Evolutionary conservation across 2,797 vertebrate species (phyloP), one percentile per base, ranked within the genome.

Genomic region (Parauchenoglanis punctatus): DNA sequence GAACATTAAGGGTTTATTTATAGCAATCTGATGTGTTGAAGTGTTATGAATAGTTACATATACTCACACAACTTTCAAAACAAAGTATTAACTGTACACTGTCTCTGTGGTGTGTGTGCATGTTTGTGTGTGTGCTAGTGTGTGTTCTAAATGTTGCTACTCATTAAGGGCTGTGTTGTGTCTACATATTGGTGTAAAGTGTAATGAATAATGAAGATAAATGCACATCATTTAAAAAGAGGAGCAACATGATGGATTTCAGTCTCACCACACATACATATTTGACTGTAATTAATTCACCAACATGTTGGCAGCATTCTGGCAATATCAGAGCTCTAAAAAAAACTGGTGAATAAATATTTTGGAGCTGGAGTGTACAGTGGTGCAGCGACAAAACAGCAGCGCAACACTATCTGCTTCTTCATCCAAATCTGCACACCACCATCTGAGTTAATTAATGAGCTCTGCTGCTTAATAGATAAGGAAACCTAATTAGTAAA

Each of bases 401-500:
- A 25, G 54, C 12, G 35, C 61, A 84, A 76, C 59, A 56, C 67
- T 85, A 59, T 81, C 56, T 83, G 54, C 63, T 68, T 68, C 63
- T 52, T 83, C 81, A 46, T 81, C 56, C 83, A 81, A 72, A 84
- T 84, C 78, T 73, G 56, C 78, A 59, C 87, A 63, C 20, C 20
- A 56, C 46, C 68, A 76, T 82, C 77, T 72, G 54, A 85, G 59
- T 23, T 67, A 63, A 75, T 70, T 81, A 88, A 88, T 85, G 83
- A 85, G 87, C 83, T 76, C 81, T 70, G 68, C 58, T 56, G 46
- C 78, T 83, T 85, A 76, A 88, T 82, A 75, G 81, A 82, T 85
- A 80, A 85, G 59, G 56, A 85, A 85, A 78, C 46, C 84, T 82
- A 82, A 88, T 85, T 88, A 88, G 70, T 58, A 58, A 76, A 76